Evolutionary conservation across 2,888 invertebrate species (phyloP), one percentile per base, ranked within the genome.

Genomic region (Drosophila ezoana): DNA sequence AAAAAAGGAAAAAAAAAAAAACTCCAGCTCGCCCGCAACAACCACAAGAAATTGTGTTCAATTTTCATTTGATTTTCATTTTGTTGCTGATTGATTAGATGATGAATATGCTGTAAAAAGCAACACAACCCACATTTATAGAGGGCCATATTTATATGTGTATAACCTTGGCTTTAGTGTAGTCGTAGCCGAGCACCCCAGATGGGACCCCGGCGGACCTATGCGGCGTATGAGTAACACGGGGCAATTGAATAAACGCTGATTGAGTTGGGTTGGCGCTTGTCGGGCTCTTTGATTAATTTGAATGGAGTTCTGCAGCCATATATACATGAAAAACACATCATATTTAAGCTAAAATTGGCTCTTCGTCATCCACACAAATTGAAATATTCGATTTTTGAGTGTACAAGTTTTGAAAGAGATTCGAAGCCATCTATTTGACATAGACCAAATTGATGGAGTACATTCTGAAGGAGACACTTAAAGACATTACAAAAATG

Each of bases 71-170:
- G 74, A 85, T 72, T 71, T 61, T 43, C 60, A 74, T 78, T 81
- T 72, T 81, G 70, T 72, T 75, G 80, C 71, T 88, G 84, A 84
- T 77, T 87, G 87, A 84, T 84, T 72, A 76, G 60, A 70, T 70
- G 74, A 71, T 73, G 63, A 52, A 69, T 71, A 60, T 61, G 53
- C 64, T 53, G 41, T 51, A 62, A 52, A 65, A 47, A 38, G 49
- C n/a, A 35, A 18, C n/a, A n/a, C 37, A 51, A 44, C 44, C 37
- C 20, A 45, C 51, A 45, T 56, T 56, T 41, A 57, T 33, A 2
- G 45, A 32, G 43, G 16, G 20, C 53, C 44, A 61, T 60, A 71
- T 79, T 63, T 49, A 60, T 52, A 61, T 60, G 68, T 74, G 58
- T 49, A 58, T 49, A 61, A 51, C 76, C 72, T 72, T 76, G 62